Base-by-base conservation (phyloP, 2,797 vertebrate species). In the Emydoidea blandingii region DNA sequence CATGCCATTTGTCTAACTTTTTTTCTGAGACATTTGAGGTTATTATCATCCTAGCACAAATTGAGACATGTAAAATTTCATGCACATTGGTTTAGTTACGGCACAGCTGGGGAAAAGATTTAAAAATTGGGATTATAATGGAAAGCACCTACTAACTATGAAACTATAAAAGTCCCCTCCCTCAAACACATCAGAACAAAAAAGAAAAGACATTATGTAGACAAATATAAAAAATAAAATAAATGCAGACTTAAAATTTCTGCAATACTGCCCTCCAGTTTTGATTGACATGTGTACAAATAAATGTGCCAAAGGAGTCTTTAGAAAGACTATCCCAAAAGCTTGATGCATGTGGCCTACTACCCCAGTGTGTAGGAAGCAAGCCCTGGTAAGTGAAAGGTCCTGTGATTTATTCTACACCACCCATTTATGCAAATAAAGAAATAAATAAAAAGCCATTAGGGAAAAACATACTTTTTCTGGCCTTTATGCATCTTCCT, bases 401-500 rank as follows among this genome's bases (percentile, higher is more conserved):
- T 88, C 31, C 19, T 29, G 81, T 85, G 11, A 76, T 0, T 2
- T 23, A 50, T 18, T 59, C n/a, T 15, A 47, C 72, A 88, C 92
- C 92, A 37, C 12, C 53, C 19, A 54, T 21, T 54, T 57, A 25
- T 57, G 56, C 25, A 57, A 57, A 6, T 11, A 27, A 25, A 57
- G 10, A 25, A 80, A 78, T 34, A 90, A 52, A 44, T 44, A 8
- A 8, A 44, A 44, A 1, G 5, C 19, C 29, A 79, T 12, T 84
- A 23, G 88, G 81, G 41, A 81, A 86, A 87, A 54, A 50, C 37
- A 37, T 37, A 57, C 56, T 27, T 86, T 81, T 59, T 74, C 87
- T 94, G 94, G 87, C 87, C 85, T 62, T 91, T 57, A 11, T 29
- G 79, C 90, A 87, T 94, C 81, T 87, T 94, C 41, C 76, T 86